phyloP scores from a whole-genome alignment of 2,797 vertebrate genomes.

The Sparidentex hasta region DNA sequence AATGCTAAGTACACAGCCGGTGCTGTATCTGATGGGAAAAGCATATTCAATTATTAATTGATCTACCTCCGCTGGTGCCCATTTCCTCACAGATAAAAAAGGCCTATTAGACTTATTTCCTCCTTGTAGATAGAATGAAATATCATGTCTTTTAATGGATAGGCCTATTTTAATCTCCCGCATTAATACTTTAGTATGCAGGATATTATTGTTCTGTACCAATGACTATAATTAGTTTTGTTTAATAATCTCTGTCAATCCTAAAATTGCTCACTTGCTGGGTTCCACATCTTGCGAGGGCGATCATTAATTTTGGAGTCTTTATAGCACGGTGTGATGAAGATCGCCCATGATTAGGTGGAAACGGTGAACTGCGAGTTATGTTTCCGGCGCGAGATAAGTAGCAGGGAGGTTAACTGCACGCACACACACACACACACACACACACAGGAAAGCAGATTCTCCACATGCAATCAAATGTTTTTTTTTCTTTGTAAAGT shows the following conservation, averaged over 20 bases:
- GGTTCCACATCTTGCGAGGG: slow-evolving; percentile 76
- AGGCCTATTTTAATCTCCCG: slow-evolving; percentile 89
- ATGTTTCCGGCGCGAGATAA: slow-evolving; percentile 31
- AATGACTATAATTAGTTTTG: slow-evolving; percentile 91
- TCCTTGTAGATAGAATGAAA: slow-evolving; percentile 88
- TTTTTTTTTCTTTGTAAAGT: slow-evolving; percentile 12
- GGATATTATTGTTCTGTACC: slow-evolving; percentile 92
- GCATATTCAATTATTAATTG: slow-evolving; percentile 85
- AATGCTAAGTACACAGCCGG: slow-evolving; percentile 63
- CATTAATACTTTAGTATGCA: slow-evolving; percentile 91
- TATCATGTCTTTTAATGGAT: slow-evolving; percentile 89
- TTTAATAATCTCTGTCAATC: slow-evolving; percentile 91
- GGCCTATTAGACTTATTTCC: slow-evolving; percentile 89
- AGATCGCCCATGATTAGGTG: slow-evolving; percentile 39
- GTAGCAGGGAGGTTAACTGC: slow-evolving; percentile 26
- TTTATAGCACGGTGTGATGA: slow-evolving; percentile 42
- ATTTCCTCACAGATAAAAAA: slow-evolving; percentile 87
- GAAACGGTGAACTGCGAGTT: slow-evolving; percentile 29
- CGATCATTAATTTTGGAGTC: slow-evolving; percentile 78
- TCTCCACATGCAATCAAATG: not conserved
- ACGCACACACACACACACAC: not conserved
- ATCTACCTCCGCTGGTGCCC: slow-evolving; percentile 81
- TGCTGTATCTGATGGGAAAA: slow-evolving; percentile 77
- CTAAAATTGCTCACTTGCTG: slow-evolving; percentile 86
- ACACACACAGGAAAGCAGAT: not conserved